phyloP scores from a whole-genome alignment of 2,797 vertebrate genomes.

The Lepus townsendii region DNA sequence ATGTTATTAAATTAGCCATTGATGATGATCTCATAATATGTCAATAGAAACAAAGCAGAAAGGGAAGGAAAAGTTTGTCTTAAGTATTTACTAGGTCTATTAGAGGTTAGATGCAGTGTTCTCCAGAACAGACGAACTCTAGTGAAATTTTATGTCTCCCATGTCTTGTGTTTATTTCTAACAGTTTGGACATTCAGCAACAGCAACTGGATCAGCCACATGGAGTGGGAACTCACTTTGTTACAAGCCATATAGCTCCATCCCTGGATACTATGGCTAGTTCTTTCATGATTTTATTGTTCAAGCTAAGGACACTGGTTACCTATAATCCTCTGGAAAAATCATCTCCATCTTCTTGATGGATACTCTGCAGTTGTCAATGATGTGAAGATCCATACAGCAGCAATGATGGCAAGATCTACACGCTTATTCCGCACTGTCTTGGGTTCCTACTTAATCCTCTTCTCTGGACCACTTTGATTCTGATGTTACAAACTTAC shows the following conservation, averaged over 20 bases:
- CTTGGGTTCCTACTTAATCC: neutral
- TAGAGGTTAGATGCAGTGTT: neutral
- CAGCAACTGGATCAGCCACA: too few relatives aligned
- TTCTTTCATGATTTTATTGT: neutral
- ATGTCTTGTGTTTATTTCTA: neutral
- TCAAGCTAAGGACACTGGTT: neutral
- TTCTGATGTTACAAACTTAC: neutral
- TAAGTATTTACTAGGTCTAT: neutral
- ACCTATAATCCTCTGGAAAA: neutral
- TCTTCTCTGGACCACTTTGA: neutral
- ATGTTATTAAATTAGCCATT: neutral
- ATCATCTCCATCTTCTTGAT: neutral
- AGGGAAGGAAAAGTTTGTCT: neutral
- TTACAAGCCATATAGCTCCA: neutral
- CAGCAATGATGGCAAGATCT: too few relatives aligned
- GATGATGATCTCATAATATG: neutral
- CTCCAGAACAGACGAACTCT: neutral
- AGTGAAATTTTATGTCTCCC: too few relatives aligned
- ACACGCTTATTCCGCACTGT: neutral
- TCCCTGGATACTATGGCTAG: neutral
- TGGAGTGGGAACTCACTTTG: neutral
- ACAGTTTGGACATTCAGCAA: neutral
- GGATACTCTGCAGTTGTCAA: neutral
- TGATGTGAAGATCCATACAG: too few relatives aligned
- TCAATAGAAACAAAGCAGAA: neutral